phyloP scores from a whole-genome alignment of 2,113 vertebrate genomes.

The Cygnus buccinator region DNA sequence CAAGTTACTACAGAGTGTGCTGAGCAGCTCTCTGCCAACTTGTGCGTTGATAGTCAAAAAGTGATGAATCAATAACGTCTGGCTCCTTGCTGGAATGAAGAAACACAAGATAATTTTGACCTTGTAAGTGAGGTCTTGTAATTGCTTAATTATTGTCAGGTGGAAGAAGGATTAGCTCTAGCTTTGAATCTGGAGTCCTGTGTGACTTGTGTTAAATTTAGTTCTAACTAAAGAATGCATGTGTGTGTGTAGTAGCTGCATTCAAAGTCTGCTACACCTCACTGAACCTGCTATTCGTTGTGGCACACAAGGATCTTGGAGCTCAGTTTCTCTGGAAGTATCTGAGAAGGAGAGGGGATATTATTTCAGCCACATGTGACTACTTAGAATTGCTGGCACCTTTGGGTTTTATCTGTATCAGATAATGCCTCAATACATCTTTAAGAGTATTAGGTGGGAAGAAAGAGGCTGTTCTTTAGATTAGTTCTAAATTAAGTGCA shows the following conservation, averaged over 20 bases:
- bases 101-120: neutral
- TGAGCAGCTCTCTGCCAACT: neutral
- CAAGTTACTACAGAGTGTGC: neutral
- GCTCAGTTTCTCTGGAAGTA: neutral
- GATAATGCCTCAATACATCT: neutral
- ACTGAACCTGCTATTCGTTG: neutral
- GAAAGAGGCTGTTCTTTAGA: neutral
- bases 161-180: conserved; percentile 49
- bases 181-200: neutral
- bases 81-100: neutral
- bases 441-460: neutral
- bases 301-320: neutral
- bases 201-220: conserved; percentile 17
- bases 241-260: neutral
- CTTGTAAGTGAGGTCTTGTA: neutral
- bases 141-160: conserved; percentile 51
- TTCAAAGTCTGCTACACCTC: neutral
- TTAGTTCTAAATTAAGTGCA: neutral
- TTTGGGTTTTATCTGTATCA: neutral
- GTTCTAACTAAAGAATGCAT: neutral
- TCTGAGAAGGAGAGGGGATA: neutral
- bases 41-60: neutral
- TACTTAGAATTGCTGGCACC: neutral
- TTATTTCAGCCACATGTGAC: neutral
- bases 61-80: neutral